Percentiles rank a stretch among this genome's conserved stretches.
Conservation (phyloP, 2,888 invertebrate species). For the Scrobipalpa costella region DNA sequence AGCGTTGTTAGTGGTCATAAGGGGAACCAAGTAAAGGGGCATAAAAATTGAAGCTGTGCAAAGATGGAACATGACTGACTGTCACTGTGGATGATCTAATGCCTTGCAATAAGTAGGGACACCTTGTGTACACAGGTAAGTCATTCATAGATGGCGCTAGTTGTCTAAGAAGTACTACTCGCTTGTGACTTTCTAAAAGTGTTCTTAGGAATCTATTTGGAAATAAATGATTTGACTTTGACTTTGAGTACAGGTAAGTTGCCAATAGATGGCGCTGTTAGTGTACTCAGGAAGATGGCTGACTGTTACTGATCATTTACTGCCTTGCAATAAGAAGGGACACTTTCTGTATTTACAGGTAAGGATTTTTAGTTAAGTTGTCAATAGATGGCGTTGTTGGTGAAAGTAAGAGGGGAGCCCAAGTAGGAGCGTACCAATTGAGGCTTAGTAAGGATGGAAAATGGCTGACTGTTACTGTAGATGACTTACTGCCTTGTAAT, state of each 20-base stretch:
- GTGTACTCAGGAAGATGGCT: slow-evolving; percentile 98
- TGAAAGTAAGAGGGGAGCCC: slow-evolving; percentile 83
- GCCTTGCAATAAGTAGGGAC: slow-evolving; percentile 95
- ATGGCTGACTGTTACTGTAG: slow-evolving; percentile 98
- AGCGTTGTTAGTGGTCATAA: too few species aligned
- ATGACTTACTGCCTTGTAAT: slow-evolving; percentile 98
- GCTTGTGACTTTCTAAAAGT: too few species aligned
- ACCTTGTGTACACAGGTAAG: slow-evolving; percentile 96
- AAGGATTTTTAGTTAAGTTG: background rate
- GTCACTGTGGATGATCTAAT: slow-evolving; percentile 88
- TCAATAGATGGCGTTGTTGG: too few species aligned
- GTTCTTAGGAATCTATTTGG: too few species aligned
- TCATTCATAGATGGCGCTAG: too few species aligned
- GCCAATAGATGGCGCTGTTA: too few species aligned
- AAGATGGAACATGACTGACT: background rate
- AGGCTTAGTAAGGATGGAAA: slow-evolving; percentile 97
- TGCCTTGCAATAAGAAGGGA: slow-evolving; percentile 96
- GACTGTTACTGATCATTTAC: slow-evolving; percentile 96
- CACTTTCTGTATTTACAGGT: slow-evolving; percentile 90
- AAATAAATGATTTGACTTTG: too few species aligned
- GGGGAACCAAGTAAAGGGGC: background rate
- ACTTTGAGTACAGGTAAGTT: too few species aligned
- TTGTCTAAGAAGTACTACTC: too few species aligned
- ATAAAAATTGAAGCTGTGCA: background rate
- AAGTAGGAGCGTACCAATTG: slow-evolving; percentile 91